Base-by-base conservation (phyloP, 1,140 invertebrate genomes). In the Drosophila funebris region DNA sequence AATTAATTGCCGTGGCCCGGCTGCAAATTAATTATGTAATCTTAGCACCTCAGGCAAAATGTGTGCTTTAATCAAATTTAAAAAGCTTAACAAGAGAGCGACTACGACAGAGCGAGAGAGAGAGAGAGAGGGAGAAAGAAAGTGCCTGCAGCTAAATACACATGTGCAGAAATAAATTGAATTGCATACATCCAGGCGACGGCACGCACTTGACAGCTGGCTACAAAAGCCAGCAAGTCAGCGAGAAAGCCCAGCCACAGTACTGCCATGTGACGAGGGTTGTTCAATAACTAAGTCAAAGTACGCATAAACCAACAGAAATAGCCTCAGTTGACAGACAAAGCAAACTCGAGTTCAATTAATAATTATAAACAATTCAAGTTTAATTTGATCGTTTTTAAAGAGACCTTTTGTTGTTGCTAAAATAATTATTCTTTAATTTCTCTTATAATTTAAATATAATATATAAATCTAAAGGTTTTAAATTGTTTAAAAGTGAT, bases 1-100 rank as follows among this genome's bases (percentile, higher is more conserved):
- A 88, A 88, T 88, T 88, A 88, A 88, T 88, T 88, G 78, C 74
- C 60, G 56, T 53, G 69, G 61, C 73, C 50, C 44, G 75, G 68
- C 68, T 76, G 78, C 68, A 88, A 88, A 83, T 88, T 88, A 88
- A 88, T 88, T 88, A 83, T 82, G 83, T 88, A 88, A 88, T 87
- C 84, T 88, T 83, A 83, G 83, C 83, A 76, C 78, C 76, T 88
- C 27, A 53, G 73, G 83, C 83, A 52, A 58, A 78, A 61, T 69
- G 50, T 63, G 74, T 50, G 68, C 82, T 85, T 88, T 78, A 76
- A 78, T 78, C 39, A 70, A 85, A 82, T 81, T 85, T 78, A 81
- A 87, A 85, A 79, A 39, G 31, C 44, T 20, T 41, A 33, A 33
- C 50, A 43, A 67, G 48, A 11, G 18, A 41, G 60, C 44, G 13